These are phyloP conservation scores for Chrysoperla carnea DNA, from an alignment of 1,140 invertebrate species.

Conservation along the genomic window DNA sequence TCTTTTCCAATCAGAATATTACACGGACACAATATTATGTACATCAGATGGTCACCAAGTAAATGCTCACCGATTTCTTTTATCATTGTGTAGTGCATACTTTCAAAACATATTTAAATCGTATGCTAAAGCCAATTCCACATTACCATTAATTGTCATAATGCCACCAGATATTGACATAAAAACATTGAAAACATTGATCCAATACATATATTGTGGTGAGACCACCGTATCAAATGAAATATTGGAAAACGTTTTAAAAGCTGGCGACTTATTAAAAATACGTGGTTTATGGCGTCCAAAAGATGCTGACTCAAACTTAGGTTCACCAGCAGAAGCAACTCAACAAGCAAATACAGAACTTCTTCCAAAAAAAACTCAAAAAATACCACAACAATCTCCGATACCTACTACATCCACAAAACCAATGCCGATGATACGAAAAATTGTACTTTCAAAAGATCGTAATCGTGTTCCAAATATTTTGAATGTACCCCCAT, in stretches of 20 bases:
- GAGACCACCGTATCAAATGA: constrained; percentile 73
- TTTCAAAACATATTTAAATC: constrained; percentile 32
- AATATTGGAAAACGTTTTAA: constrained; percentile 55
- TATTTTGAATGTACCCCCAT: neutral
- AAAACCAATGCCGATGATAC: neutral
- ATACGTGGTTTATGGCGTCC: constrained; percentile 54
- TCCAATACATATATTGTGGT: constrained; percentile 73
- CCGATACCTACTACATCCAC: neutral
- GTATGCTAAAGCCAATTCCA: constrained; percentile 31
- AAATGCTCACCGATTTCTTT: constrained; percentile 68
- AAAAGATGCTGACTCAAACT: constrained; percentile 28
- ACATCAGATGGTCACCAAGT: constrained; percentile 66
- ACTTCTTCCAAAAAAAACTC: neutral
- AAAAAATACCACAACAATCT: neutral
- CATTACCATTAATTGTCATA: constrained; percentile 48
- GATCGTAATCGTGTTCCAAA: neutral
- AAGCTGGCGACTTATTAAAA: constrained; percentile 59
- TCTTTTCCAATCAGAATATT: constrained; percentile 57
- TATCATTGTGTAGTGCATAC: constrained; percentile 55
- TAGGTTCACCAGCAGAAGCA: constrained; percentile 17
- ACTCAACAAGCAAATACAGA: constrained; percentile 21
- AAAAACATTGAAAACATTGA: constrained; percentile 55
- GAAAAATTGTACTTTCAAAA: neutral
- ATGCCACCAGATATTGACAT: constrained; percentile 64
- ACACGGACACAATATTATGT: constrained; percentile 67